Percentiles rank a stretch among this genome's conserved stretches.
Evolutionary conservation across 2,888 invertebrate genomes (phyloP).

Genomic region (Ditula angustiorana): DNA sequence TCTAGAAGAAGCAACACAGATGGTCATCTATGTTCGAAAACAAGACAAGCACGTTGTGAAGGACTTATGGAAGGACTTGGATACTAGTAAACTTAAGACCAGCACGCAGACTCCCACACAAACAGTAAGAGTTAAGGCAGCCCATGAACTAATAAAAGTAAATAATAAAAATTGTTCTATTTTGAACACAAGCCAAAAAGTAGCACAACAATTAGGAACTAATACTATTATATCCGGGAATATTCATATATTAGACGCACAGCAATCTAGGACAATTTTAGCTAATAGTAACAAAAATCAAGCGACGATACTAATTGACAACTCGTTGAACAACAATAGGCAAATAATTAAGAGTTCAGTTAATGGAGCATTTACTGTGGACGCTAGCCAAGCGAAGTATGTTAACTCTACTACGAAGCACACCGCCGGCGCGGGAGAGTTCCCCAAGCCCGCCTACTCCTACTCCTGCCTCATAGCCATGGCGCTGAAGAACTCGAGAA

Average conservation of each 20-base stretch:
- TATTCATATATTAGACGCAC: constrained; percentile 82
- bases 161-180: constrained; percentile 80
- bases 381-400: constrained; percentile 76
- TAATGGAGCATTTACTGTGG: constrained; percentile 70
- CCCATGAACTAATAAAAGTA: constrained; percentile 76
- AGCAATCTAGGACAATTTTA: constrained; percentile 82
- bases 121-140: constrained; percentile 75
- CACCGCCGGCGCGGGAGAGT: constrained; percentile 87
- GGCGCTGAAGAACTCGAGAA: constrained; percentile 98
- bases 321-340: constrained; percentile 77
- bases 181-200: constrained; percentile 77
- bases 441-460: constrained; percentile 98
- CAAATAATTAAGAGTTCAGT: constrained; percentile 82
- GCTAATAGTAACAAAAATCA: constrained; percentile 78
- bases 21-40: constrained; percentile 79
- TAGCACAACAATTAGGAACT: constrained; percentile 75
- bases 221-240: constrained; percentile 84
- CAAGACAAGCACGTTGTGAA: constrained; percentile 86
- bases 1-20: constrained; percentile 79
- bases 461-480: constrained; percentile 99
- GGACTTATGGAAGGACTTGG: constrained; percentile 87
- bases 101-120: constrained; percentile 57
- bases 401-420: constrained; percentile 71
- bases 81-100: constrained; percentile 68
- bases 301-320: constrained; percentile 81